Conservation (phyloP, 2,113 vertebrate species). For the Taurulus bubalis region DNA sequence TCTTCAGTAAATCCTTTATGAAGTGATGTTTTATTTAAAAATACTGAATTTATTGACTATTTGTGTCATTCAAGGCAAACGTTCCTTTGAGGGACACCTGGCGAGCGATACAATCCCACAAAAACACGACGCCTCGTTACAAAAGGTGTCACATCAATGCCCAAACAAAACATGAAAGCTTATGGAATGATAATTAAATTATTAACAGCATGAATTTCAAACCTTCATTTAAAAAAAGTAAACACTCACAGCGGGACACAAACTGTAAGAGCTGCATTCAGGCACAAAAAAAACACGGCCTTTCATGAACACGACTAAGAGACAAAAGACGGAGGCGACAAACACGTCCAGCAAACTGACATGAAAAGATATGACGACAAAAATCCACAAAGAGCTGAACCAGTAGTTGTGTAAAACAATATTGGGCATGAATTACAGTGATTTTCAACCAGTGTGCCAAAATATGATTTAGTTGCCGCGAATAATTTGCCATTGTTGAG, state of each 20-base stretch:
- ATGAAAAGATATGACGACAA: no score
- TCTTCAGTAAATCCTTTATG: background rate
- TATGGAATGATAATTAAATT: background rate
- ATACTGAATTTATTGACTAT: background rate
- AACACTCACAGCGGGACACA: background rate
- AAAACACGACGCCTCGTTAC: background rate
- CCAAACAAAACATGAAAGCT: conserved; percentile 1
- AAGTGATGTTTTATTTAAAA: background rate
- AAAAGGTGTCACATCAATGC: background rate
- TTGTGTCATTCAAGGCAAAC: background rate
- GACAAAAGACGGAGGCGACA: background rate
- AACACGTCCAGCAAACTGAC: background rate
- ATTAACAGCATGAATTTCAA: background rate
- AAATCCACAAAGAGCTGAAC: no score
- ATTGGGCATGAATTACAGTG: no score
- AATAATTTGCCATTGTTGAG: no score
- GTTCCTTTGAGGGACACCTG: background rate
- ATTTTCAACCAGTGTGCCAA: no score
- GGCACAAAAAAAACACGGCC: no score
- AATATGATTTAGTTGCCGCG: no score
- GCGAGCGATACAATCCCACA: background rate
- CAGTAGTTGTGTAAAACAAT: no score
- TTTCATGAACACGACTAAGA: background rate
- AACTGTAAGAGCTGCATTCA: background rate
- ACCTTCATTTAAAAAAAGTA: background rate